Evolutionary conservation across 2,888 invertebrate species (phyloP).

Genomic region (Drosophila barbarae): DNA sequence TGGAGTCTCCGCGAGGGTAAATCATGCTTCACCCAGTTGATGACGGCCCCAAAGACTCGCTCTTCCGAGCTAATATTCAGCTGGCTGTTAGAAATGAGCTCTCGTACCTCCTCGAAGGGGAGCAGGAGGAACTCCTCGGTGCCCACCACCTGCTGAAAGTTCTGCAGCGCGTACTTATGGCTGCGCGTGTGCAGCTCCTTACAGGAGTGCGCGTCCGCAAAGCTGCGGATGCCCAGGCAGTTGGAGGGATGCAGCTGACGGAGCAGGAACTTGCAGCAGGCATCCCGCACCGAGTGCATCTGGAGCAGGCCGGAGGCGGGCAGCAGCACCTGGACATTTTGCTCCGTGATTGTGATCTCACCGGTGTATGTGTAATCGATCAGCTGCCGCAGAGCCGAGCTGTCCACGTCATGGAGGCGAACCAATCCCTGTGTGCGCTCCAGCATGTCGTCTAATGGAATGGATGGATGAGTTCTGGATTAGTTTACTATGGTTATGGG

Average conservation of each 20-base stretch:
- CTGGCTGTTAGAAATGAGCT: constrained; percentile 84
- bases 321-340: constrained; percentile 85
- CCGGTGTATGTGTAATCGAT: constrained; percentile 89
- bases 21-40: constrained; percentile 86
- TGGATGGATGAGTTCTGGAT: background rate
- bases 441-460: constrained; percentile 78
- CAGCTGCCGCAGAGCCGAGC: constrained; percentile 84
- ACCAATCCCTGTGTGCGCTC: constrained; percentile 79
- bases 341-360: constrained; percentile 85
- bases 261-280: constrained; percentile 87
- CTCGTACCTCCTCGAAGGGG: constrained; percentile 84
- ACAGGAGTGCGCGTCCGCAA: constrained; percentile 85
- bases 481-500: background rate
- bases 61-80: constrained; percentile 85
- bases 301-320: constrained; percentile 88
- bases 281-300: constrained; percentile 85
- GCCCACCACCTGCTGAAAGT: constrained; percentile 85
- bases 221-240: constrained; percentile 87
- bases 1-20: constrained; percentile 82
- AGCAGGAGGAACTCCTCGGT: constrained; percentile 86
- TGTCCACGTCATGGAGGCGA: constrained; percentile 81
- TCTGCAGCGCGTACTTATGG: constrained; percentile 85
- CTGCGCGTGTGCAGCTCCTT: constrained; percentile 85
- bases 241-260: constrained; percentile 88
- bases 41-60: constrained; percentile 84